These are phyloP conservation scores for Carabus problematicus DNA, from an alignment of 2,888 invertebrate species.

Conservation along the genomic window DNA sequence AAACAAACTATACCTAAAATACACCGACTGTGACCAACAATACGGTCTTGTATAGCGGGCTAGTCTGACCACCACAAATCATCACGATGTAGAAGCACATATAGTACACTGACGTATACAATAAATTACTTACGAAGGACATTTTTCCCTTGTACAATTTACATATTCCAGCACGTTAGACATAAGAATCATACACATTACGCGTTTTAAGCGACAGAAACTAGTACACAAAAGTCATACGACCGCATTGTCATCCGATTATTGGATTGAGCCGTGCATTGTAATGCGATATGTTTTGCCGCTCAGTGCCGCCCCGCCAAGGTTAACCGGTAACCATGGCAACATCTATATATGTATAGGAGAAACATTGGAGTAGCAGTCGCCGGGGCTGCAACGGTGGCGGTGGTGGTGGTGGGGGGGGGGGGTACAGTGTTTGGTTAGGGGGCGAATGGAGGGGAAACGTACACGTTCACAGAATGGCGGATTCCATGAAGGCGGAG, in stretches of 20 bases:
- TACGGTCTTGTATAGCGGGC: too few relatives aligned
- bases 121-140: too few relatives aligned
- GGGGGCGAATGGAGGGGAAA: constrained; percentile 18
- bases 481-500: constrained; percentile 20
- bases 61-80: too few relatives aligned
- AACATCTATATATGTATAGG: constrained; percentile 33
- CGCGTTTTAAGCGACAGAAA: too few relatives aligned
- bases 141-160: too few relatives aligned
- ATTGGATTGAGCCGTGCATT: constrained; percentile 40
- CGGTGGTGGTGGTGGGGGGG: constrained; percentile 11
- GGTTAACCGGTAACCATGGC: constrained; percentile 54
- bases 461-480: constrained; percentile 17
- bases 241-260: constrained; percentile 13
- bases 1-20: too few relatives aligned
- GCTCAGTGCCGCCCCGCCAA: constrained; percentile 50
- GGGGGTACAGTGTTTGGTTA: not conserved
- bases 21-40: too few relatives aligned
- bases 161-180: too few relatives aligned
- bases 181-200: too few relatives aligned
- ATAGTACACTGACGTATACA: too few relatives aligned
- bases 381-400: not conserved
- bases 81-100: too few relatives aligned
- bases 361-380: not conserved
- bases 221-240: not conserved
- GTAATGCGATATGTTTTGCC: constrained; percentile 52